Conservation (phyloP, 2,113 vertebrate genomes). For the Gavialis gangeticus region DNA sequence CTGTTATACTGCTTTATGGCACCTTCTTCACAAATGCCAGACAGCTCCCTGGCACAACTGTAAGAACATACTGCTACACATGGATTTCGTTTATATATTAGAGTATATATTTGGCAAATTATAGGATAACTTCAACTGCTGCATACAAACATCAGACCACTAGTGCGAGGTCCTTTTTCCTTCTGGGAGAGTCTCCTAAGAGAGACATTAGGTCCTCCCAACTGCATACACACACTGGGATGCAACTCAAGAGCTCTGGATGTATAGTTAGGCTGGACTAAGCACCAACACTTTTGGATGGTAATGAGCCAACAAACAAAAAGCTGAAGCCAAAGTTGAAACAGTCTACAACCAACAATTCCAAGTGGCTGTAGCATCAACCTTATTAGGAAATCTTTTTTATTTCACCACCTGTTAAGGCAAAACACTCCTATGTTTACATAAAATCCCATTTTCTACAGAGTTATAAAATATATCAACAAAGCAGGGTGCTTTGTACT, state of each 20-base stretch:
- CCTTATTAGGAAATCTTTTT: constrained; percentile 17
- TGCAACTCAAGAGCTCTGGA: background rate
- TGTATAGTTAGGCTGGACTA: fast-evolving
- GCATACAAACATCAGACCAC: background rate
- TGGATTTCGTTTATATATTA: no score
- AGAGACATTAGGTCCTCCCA: no score
- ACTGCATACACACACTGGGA: background rate
- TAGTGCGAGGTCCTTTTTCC: background rate
- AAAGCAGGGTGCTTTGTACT: background rate
- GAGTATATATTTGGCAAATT: background rate
- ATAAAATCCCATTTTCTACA: background rate
- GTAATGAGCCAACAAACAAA: background rate
- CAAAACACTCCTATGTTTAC: background rate
- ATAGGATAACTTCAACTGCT: background rate
- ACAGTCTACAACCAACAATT: constrained; percentile 41
- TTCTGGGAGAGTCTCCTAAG: background rate
- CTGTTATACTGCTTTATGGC: background rate
- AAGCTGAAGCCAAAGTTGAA: background rate
- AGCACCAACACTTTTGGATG: background rate
- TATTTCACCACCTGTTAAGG: background rate
- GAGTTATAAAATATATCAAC: background rate
- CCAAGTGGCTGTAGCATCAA: constrained; percentile 56
- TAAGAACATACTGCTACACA: no score
- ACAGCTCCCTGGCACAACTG: no score
- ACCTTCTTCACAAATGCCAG: no score